These are phyloP conservation scores for Tricholaema leucomelas DNA, from an alignment of 2,113 vertebrate species.

Conservation along the genomic window DNA sequence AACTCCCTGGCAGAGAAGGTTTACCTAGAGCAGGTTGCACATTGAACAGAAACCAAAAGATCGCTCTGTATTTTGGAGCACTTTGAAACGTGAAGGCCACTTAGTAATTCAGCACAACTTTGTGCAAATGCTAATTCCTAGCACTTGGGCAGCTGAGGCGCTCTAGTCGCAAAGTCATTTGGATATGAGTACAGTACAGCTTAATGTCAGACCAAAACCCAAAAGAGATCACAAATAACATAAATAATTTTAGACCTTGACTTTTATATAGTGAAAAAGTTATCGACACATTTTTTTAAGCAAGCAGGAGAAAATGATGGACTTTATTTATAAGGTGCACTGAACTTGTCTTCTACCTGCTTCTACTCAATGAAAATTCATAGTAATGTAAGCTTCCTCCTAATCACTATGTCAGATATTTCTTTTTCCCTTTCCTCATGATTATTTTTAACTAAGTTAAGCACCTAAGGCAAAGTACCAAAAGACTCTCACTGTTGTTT, in stretches of 20 bases:
- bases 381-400: not conserved
- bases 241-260: not conserved
- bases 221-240: not conserved
- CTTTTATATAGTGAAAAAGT: not conserved
- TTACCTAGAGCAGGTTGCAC: too few species aligned
- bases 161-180: not conserved
- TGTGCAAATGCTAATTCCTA: not conserved
- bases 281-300: not conserved
- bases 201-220: not conserved
- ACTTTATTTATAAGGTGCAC: not conserved
- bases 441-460: conserved; percentile 6
- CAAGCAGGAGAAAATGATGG: not conserved
- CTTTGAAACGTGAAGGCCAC: not conserved
- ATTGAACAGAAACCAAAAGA: not conserved
- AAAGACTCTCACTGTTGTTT: not conserved
- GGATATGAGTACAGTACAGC: not conserved
- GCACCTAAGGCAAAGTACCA: not conserved
- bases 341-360: not conserved
- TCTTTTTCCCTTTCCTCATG: not conserved
- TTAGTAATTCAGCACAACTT: not conserved
- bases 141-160: not conserved
- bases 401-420: not conserved
- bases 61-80: not conserved
- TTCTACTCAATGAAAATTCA: not conserved
- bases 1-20: too few species aligned